Percentiles rank a stretch among this genome's conserved stretches.
These are phyloP conservation scores for Castor canadensis DNA, from an alignment of 2,113 vertebrate species.

Conservation along the genomic window DNA sequence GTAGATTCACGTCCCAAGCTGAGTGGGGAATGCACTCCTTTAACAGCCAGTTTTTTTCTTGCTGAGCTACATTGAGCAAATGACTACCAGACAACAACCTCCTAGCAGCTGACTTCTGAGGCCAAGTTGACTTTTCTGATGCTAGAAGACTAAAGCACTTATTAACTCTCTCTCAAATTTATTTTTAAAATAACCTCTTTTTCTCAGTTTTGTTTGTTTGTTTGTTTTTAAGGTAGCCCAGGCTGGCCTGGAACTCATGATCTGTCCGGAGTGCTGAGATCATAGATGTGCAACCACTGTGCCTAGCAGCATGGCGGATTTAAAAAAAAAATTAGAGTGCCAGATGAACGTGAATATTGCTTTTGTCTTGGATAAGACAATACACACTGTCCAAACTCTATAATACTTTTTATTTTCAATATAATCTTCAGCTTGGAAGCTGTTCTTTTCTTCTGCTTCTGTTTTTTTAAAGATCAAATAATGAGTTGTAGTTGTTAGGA, in stretches of 20 bases:
- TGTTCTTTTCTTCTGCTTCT: background rate
- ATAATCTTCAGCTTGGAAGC: background rate
- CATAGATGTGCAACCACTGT: background rate
- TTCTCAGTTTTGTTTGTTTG: too few species aligned
- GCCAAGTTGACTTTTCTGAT: background rate
- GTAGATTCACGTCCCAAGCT: background rate
- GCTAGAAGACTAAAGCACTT: background rate
- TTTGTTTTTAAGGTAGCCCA: background rate
- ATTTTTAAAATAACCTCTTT: background rate
- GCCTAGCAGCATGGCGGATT: background rate
- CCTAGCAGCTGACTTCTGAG: background rate
- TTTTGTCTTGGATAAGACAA: background rate
- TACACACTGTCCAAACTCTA: background rate
- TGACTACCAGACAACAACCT: background rate
- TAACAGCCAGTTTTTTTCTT: background rate
- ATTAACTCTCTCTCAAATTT: background rate
- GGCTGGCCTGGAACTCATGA: background rate
- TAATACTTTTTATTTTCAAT: background rate
- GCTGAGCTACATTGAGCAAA: background rate
- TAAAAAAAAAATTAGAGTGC: background rate
- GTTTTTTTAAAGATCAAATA: background rate
- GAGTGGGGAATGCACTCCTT: background rate
- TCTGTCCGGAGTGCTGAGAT: background rate
- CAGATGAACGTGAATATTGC: background rate
- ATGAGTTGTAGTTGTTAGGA: background rate